Percentiles rank a stretch among this genome's conserved stretches.
phyloP scores from a whole-genome alignment of 2,797 vertebrate species.

The Ctenosaura bakeri region DNA sequence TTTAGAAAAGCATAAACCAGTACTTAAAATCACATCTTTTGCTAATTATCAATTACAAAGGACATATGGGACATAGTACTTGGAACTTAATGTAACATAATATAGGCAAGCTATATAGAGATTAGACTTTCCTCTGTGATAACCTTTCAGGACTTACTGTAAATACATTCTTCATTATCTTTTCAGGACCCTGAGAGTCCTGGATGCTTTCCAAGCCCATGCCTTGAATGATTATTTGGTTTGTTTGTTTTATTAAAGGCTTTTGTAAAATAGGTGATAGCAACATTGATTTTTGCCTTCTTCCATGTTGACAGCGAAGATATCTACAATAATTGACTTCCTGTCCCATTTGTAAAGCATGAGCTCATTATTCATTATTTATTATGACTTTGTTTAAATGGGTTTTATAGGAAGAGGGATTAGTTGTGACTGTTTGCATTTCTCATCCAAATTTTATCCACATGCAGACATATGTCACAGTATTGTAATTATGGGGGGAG shows the following conservation, averaged over 20 bases:
- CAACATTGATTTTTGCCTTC: constrained; percentile 55
- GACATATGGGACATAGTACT: constrained; percentile 51
- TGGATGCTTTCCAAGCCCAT: constrained; percentile 57
- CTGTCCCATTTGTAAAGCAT: constrained; percentile 64
- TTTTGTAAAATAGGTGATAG: constrained; percentile 62
- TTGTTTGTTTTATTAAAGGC: constrained; percentile 53
- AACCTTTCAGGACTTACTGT: constrained; percentile 59
- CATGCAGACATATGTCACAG: constrained; percentile 57
- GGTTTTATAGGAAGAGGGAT: constrained; percentile 60
- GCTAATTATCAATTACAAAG: constrained; percentile 64
- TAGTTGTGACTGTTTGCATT: constrained; percentile 56
- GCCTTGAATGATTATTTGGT: constrained; percentile 40
- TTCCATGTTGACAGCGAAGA: constrained; percentile 43
- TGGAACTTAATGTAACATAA: constrained; percentile 67
- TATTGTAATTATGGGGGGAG: not conserved
- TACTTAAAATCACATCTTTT: constrained; percentile 67
- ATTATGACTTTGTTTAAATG: constrained; percentile 55
- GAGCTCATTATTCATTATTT: constrained; percentile 45
- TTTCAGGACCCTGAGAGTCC: not conserved
- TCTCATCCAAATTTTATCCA: constrained; percentile 67
- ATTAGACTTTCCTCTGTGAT: constrained; percentile 54
- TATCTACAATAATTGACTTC: constrained; percentile 65
- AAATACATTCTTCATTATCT: constrained; percentile 64
- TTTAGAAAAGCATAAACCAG: constrained; percentile 56
- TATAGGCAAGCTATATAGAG: constrained; percentile 52